phyloP scores from a whole-genome alignment of 2,797 vertebrate genomes.

The Smutsia temminckii region DNA sequence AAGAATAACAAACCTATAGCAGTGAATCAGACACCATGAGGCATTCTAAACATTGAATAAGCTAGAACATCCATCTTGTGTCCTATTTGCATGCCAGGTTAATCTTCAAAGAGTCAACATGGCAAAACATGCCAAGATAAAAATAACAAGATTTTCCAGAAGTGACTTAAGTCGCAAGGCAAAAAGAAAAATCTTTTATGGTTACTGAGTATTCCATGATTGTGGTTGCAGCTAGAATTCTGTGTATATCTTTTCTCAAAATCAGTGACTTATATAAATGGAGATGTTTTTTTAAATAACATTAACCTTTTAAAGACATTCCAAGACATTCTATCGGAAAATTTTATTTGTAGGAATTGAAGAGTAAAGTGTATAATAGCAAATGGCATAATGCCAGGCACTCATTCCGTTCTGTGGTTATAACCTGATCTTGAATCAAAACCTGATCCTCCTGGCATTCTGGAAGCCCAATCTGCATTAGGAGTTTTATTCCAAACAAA shows the following conservation, averaged over 20 bases:
- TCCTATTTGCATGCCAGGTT: constrained; percentile 65
- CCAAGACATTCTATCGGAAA: not conserved
- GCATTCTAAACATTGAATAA: constrained; percentile 25
- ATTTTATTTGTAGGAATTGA: constrained; percentile 8
- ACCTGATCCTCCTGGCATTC: not conserved
- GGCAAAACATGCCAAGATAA: constrained; percentile 65
- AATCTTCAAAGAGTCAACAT: constrained; percentile 62
- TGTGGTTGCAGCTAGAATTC: not conserved
- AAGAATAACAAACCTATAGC: constrained; percentile 67
- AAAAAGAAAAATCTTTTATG: constrained; percentile 43
- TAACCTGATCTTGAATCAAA: constrained; percentile 17
- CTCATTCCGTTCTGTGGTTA: not conserved
- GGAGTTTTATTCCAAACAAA: not conserved
- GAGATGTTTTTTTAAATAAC: not conserved
- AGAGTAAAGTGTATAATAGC: not conserved
- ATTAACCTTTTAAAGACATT: not conserved
- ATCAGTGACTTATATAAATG: not conserved
- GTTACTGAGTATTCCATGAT: not conserved
- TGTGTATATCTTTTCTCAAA: not conserved
- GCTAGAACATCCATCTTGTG: not conserved
- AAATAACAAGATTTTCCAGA: constrained; percentile 64
- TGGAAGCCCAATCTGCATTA: not conserved
- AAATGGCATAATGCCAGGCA: not conserved
- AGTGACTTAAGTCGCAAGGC: constrained; percentile 23
- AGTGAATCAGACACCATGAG: constrained; percentile 42